These are phyloP conservation scores for Microtus ochrogaster DNA, from an alignment of 2,113 vertebrate genomes.

Conservation along the genomic window DNA sequence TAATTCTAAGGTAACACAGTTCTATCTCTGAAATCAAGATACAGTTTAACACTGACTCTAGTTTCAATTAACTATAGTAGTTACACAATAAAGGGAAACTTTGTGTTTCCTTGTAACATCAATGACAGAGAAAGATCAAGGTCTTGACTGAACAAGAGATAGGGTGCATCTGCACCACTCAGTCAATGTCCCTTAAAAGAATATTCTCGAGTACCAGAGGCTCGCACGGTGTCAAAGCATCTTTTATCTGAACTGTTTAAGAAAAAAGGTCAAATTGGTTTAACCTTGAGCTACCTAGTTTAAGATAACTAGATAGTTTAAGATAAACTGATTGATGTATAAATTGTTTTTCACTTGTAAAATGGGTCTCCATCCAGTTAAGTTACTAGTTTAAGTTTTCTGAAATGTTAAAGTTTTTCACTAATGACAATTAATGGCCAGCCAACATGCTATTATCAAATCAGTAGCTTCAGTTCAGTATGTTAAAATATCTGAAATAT, in stretches of 20 bases:
- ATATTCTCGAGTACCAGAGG: conserved; percentile 39
- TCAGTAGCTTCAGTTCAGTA: conserved; percentile 7
- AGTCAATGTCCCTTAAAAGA: conserved; percentile 36
- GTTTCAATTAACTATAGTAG: conserved; percentile 58
- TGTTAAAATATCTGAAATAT: conserved; percentile 43
- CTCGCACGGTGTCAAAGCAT: not conserved
- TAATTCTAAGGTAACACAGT: conserved; percentile 71
- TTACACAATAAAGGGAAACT: conserved; percentile 55
- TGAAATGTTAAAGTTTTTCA: conserved; percentile 43
- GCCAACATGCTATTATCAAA: conserved; percentile 41
- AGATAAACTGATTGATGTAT: conserved; percentile 37
- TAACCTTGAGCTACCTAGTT: not conserved
- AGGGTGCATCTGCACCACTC: conserved; percentile 6
- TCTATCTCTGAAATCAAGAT: conserved; percentile 74
- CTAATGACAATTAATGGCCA: conserved; percentile 14
- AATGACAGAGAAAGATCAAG: conserved; percentile 41
- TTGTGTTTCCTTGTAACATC: conserved; percentile 62
- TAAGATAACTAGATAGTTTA: conserved; percentile 25
- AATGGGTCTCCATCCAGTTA: conserved; percentile 29
- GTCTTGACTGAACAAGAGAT: conserved; percentile 34
- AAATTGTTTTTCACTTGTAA: conserved; percentile 55
- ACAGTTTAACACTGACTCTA: conserved; percentile 62
- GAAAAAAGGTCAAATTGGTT: not conserved
- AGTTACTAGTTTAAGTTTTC: conserved; percentile 22
- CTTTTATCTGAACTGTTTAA: conserved; percentile 45